Evolutionary conservation across 2,888 invertebrate genomes (phyloP), one percentile per base, ranked within the genome.

Genomic region (Linhomoeus sp.): DNA sequence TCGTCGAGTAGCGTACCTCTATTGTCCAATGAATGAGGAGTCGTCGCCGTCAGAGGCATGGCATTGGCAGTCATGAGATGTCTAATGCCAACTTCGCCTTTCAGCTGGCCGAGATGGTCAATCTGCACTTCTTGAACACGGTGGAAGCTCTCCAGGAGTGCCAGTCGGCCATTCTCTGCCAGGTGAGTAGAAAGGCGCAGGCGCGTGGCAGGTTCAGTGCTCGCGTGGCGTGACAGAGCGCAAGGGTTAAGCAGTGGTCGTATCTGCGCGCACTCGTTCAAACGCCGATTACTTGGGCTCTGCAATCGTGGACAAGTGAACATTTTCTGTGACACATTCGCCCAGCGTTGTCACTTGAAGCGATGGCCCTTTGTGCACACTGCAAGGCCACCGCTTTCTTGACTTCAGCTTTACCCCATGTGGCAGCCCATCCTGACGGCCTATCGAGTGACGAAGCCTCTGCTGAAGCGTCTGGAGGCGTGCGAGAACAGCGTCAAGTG

Each of bases 381-480:
- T 3, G n/a, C 22, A 38, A 5, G 38, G 38, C 7, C 7, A 5
- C 9, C 7, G 19, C 7, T n/a, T 17, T 3, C 22, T 38, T 17
- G 38, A 5, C 65, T 66, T 52, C 61, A 72, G 66, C 58, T 72
- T 44, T 70, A 92, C 57, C 90, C 97, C 1, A 74, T 94, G 58
- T 97, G 94, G 94, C 84, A 81, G 48, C 87, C 92, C 0, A 84
- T 97, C 39, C 72, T 97, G 37, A 83, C 82, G 63, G 85, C 88
- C n/a, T 83, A 87, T 58, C 78, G 82, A n/a, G 37, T 17, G 37
- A 37, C 19, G 37, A 37, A 3, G 37, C 19, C 3, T 5, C n/a
- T 37, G 37, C n/a, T 37, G 37, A 7, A 33, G 3, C 43, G 43
- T 15, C 71, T 94, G 47, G 84, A 86, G 63, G 79, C 78, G 53